Base-by-base conservation (phyloP, 2,888 invertebrate species). In the Acrobeloides nanus region DNA sequence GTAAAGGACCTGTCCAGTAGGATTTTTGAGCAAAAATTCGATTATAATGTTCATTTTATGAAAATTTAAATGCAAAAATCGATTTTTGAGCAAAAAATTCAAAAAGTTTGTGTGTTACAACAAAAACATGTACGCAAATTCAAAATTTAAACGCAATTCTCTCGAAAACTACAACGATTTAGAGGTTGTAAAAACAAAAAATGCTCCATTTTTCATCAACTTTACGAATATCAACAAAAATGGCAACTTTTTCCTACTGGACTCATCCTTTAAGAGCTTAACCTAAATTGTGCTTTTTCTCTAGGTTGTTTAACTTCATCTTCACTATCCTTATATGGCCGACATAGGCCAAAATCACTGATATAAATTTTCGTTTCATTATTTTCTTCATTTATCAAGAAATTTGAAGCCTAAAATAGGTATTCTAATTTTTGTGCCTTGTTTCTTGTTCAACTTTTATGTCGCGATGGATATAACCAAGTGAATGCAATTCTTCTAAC, bases 301-400 rank as follows among this genome's bases (percentile, higher is more conserved):
- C 62, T 27, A 1, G 59, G 62, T 15, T 49, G 26, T 35, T 62
- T 58, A 3, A 58, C 29, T 34, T 61, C 61, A 12, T 66, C 68
- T 31, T 45, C 53, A 25, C 61, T 55, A 12, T 57, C 55, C 26
- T 55, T 55, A 49, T 57, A 67, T 5, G 56, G 54, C 43, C 64
- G 37, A 38, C 66, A 67, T 21, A 70, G 51, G n/a, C 70, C 70
- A 31, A 68, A 70, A 46, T 70, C 70, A n/a, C 70, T 57, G 6
- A 70, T 49, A 25, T 51, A 53, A 6, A 70, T 44, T 21, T 59
- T 56, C 25, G 56, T 45, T 10, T 59, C 51, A 26, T 57, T 57
- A 0, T 44, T 17, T 18, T 48, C 51, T 23, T 49, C 38, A 4
- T 25, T 40, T 31, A 53, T 27, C n/a, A 44, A 34, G 24, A 59